Conservation (phyloP, 2,888 invertebrate species). For the Erynnis tages region DNA sequence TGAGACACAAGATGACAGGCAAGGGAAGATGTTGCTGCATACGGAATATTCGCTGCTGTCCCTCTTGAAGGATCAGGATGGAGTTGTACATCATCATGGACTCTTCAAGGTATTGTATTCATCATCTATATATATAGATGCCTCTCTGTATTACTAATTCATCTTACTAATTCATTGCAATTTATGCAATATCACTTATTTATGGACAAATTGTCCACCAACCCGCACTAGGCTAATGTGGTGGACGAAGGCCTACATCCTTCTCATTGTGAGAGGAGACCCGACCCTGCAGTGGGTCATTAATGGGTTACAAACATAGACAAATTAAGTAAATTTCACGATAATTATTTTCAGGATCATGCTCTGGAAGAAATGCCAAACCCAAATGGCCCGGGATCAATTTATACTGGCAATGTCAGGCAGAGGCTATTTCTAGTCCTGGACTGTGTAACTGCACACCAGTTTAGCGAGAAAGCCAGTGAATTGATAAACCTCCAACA, state of each 20-base stretch:
- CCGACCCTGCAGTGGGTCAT: too few species aligned
- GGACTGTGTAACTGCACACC: slow-evolving; percentile 87
- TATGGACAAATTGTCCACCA: too few species aligned
- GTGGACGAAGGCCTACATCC: too few species aligned
- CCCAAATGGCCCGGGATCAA: slow-evolving; percentile 65
- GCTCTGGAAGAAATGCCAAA: slow-evolving; percentile 84
- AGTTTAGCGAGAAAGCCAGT: slow-evolving; percentile 78
- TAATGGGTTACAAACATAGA: too few species aligned
- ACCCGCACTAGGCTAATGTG: too few species aligned
- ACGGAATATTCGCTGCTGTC: slow-evolving; percentile 89
- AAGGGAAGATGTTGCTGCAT: slow-evolving; percentile 89
- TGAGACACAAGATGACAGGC: slow-evolving; percentile 87
- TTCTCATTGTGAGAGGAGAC: too few species aligned
- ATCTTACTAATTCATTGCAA: not conserved
- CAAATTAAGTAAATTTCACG: too few species aligned
- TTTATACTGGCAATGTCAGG: slow-evolving; percentile 81
- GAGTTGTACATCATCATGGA: slow-evolving; percentile 89
- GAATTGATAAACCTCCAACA: slow-evolving; percentile 86
- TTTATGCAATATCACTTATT: too few species aligned
- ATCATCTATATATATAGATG: not conserved
- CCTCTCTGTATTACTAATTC: not conserved
- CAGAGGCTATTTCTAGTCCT: slow-evolving; percentile 86
- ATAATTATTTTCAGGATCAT: slow-evolving; percentile 82
- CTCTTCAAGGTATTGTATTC: slow-evolving; percentile 84
- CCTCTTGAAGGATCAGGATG: slow-evolving; percentile 84